Conservation (phyloP, 1,140 invertebrate species). For the Phenacoccus solenopsis region DNA sequence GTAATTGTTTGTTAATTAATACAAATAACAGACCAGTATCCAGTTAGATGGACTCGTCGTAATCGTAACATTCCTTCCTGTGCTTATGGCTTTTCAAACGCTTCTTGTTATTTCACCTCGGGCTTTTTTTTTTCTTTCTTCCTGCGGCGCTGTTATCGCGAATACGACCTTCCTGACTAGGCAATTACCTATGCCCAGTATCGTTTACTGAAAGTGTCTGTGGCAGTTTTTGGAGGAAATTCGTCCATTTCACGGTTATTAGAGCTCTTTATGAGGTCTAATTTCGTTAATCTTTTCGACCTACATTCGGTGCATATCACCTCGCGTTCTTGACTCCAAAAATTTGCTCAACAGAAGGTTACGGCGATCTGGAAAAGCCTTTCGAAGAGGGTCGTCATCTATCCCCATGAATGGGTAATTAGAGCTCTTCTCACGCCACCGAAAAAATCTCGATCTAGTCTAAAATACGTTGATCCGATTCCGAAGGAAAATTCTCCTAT, state of each 20-base stretch:
- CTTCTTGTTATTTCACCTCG: neutral
- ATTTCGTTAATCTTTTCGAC: neutral
- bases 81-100: neutral
- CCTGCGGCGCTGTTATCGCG: too few relatives aligned
- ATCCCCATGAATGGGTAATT: neutral
- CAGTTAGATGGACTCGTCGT: neutral
- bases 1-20: conserved; percentile 3
- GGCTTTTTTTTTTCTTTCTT: neutral
- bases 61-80: neutral
- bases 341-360: neutral
- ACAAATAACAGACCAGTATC: neutral
- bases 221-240: neutral
- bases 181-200: neutral
- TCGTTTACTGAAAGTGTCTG: neutral
- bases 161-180: neutral
- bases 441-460: neutral
- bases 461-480: neutral
- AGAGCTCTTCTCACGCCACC: neutral
- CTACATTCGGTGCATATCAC: neutral
- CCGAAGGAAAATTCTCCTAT: too few relatives aligned
- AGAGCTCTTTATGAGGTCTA: neutral
- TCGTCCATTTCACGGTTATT: neutral
- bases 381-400: neutral
- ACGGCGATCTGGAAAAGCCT: neutral
- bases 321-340: neutral